A percentile compares a stretch with the other conserved stretches of the same genome.
Evolutionary conservation across 2,888 invertebrate species (phyloP).

Genomic region (Tethea ocularis): DNA sequence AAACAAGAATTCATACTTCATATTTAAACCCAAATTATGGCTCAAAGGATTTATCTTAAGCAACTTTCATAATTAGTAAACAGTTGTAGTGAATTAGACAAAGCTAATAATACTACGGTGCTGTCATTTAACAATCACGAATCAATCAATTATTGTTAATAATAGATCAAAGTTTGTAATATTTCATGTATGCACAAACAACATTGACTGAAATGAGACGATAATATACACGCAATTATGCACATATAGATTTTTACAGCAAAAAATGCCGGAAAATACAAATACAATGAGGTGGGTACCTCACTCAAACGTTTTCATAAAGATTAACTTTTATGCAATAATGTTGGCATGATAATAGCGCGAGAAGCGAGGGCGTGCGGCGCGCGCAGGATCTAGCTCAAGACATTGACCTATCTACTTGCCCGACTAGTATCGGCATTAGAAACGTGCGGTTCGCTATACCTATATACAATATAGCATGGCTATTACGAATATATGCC

Average conservation of each 20-base stretch:
- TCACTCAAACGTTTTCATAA: too few relatives aligned
- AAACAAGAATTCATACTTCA: conserved; percentile 28
- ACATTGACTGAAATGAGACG: too few relatives aligned
- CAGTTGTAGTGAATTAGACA: not conserved
- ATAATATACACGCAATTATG: too few relatives aligned
- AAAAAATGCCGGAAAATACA: too few relatives aligned
- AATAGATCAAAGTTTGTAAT: not conserved
- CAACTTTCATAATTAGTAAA: not conserved
- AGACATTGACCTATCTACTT: conserved; percentile 79
- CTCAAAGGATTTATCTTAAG: conserved; percentile 14
- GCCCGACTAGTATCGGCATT: conserved; percentile 52
- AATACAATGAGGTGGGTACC: too few relatives aligned
- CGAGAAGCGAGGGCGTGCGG: conserved; percentile 24
- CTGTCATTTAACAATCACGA: not conserved
- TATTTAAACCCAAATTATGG: too few relatives aligned
- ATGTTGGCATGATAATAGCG: conserved; percentile 13
- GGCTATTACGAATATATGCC: conserved; percentile 58
- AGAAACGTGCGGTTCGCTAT: conserved; percentile 37
- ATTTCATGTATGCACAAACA: not conserved
- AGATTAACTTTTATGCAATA: conserved; percentile 1
- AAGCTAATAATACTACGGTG: not conserved
- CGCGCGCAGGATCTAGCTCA: conserved; percentile 50
- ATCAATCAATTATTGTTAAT: not conserved
- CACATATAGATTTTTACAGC: too few relatives aligned
- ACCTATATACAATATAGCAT: conserved; percentile 25